These are phyloP conservation scores for Porites divaricata DNA, from an alignment of 92 coral and sea anemone genomes.

Conservation along the genomic window DNA sequence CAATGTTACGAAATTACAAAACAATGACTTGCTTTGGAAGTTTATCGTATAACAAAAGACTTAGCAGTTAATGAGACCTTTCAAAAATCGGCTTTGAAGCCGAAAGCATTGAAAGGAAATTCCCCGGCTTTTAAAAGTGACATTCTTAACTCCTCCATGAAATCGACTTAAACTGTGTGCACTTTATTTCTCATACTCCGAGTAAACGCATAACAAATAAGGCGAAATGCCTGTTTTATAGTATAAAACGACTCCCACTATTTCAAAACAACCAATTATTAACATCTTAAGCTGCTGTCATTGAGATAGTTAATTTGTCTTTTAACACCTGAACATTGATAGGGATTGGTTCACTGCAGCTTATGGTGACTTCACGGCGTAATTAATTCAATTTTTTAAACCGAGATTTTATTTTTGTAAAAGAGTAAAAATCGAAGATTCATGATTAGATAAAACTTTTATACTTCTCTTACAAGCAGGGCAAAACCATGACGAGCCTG, in stretches of 20 bases:
- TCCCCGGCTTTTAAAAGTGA: not conserved
- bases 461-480: not conserved
- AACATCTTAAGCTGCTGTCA: not conserved
- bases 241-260: not conserved
- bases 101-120: not conserved
- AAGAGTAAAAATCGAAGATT: not conserved
- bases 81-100: not conserved
- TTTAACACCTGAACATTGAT: not conserved
- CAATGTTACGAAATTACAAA: not conserved
- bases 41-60: not conserved
- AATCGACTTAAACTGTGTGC: not conserved
- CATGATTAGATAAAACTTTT: not conserved
- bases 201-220: not conserved
- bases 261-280: conserved; percentile 14
- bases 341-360: conserved; percentile 12
- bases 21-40: too few species aligned
- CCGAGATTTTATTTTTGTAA: not conserved
- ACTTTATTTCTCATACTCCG: not conserved
- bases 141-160: not conserved
- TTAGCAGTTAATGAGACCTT: not conserved
- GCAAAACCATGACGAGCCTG: not conserved
- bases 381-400: conserved; percentile 7
- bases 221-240: not conserved
- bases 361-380: conserved; percentile 6
- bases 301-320: conserved; percentile 19